Conservation (phyloP, 2,888 invertebrate genomes). For the Drosophila mimetica region DNA sequence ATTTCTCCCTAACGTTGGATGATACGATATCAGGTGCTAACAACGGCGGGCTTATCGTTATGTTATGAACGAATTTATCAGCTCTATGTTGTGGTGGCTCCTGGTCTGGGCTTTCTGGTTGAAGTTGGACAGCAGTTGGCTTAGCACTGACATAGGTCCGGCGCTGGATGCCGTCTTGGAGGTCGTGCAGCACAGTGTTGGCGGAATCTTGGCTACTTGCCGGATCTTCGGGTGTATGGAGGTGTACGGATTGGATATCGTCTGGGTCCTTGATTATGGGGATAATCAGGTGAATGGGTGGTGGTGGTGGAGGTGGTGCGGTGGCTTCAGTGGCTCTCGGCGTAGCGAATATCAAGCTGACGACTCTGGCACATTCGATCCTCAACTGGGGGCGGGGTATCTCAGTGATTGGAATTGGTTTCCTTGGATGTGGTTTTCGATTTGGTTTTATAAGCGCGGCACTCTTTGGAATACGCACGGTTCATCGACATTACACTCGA, state of each 20-base stretch:
- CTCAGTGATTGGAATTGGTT: slow-evolving; percentile 25
- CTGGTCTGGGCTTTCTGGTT: slow-evolving; percentile 81
- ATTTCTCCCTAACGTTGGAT: slow-evolving; percentile 65
- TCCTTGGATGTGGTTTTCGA: slow-evolving; percentile 17
- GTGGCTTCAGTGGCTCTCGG: slow-evolving; percentile 29
- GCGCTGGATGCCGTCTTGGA: slow-evolving; percentile 82
- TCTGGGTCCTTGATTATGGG: not conserved
- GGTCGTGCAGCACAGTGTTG: slow-evolving; percentile 74
- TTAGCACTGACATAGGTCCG: slow-evolving; percentile 84
- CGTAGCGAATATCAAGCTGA: slow-evolving; percentile 57
- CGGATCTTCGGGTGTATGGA: not conserved
- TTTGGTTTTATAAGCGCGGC: slow-evolving; percentile 50
- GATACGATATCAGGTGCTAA: slow-evolving; percentile 34
- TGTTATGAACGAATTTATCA: slow-evolving; percentile 84
- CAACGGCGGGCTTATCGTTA: slow-evolving; percentile 77
- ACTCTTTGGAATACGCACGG: slow-evolving; percentile 68
- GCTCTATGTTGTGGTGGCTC: slow-evolving; percentile 80
- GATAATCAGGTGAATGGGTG: not conserved
- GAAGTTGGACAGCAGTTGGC: slow-evolving; percentile 81
- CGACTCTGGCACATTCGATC: slow-evolving; percentile 59
- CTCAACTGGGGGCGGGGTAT: not conserved
- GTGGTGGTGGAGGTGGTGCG: not conserved
- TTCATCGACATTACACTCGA: slow-evolving; percentile 78
- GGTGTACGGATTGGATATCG: slow-evolving; percentile 2
- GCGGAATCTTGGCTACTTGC: slow-evolving; percentile 80